phyloP scores from a whole-genome alignment of 2,113 vertebrate species.

The Bagarius yarrelli region DNA sequence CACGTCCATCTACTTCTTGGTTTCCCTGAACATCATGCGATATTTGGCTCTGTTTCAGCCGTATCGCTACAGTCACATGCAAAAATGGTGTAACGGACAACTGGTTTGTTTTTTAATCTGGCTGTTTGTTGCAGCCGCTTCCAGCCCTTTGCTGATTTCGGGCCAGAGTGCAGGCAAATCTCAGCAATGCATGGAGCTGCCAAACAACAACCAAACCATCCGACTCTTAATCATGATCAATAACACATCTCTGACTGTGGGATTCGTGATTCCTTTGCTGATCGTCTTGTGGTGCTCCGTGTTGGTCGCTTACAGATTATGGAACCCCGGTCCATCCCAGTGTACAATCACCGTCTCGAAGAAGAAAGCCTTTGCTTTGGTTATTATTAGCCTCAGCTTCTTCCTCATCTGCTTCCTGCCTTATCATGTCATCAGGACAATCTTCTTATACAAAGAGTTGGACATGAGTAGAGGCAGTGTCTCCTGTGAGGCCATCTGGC shows the following conservation, averaged over 20 bases:
- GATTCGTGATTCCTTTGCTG: constrained; percentile 68
- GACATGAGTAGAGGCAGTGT: neutral
- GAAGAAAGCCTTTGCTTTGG: constrained; percentile 67
- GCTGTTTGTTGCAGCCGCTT: constrained; percentile 58
- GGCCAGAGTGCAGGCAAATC: neutral
- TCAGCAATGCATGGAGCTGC: constrained; percentile 64
- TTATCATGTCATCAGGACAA: constrained; percentile 68
- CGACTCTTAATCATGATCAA: constrained; percentile 59
- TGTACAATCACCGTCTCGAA: constrained; percentile 30
- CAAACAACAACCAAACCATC: neutral
- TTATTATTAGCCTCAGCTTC: constrained; percentile 67
- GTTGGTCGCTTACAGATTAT: constrained; percentile 58
- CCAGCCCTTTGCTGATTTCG: constrained; percentile 47
- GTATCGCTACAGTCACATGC: constrained; percentile 51
- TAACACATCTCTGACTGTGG: constrained; percentile 54
- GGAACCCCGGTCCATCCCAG: constrained; percentile 53
- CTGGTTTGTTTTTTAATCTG: constrained; percentile 64
- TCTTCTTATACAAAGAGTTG: constrained; percentile 52
- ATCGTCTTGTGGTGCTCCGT: constrained; percentile 68
- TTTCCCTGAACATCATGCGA: constrained; percentile 66
- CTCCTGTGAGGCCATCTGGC: constrained; percentile 22
- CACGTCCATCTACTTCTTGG: constrained; percentile 77
- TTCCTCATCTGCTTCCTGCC: constrained; percentile 77
- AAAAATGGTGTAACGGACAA: constrained; percentile 52
- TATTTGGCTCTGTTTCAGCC: constrained; percentile 70